Conservation (phyloP, 2,113 vertebrate species). For the Tachysurus vachellii region DNA sequence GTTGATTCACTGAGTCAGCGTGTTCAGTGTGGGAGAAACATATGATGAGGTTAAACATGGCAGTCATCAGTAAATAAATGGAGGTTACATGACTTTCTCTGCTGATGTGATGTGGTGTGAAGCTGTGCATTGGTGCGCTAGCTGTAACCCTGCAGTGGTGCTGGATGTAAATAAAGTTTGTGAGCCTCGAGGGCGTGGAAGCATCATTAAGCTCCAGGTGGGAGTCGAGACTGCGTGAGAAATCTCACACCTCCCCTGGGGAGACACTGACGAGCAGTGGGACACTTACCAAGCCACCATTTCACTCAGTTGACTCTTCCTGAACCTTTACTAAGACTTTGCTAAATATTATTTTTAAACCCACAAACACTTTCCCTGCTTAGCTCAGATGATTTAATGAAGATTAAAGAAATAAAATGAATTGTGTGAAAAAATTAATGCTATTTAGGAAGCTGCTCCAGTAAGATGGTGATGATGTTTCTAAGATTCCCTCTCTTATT, state of each 20-base stretch:
- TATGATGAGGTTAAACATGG: neutral
- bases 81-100: neutral
- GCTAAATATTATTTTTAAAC: neutral
- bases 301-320: slow-evolving; percentile 25
- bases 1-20: neutral
- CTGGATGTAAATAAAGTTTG: slow-evolving; percentile 39
- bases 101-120: neutral
- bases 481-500: neutral
- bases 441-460: neutral
- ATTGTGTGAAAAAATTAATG: neutral
- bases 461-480: neutral
- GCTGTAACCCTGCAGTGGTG: neutral
- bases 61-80: neutral
- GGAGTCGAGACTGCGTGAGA: slow-evolving; percentile 28
- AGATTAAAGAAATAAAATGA: neutral
- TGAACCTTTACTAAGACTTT: neutral
- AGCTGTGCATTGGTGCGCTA: neutral
- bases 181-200: slow-evolving; percentile 21
- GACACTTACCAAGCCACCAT: slow-evolving; percentile 38
- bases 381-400: neutral
- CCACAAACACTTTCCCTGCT: neutral
- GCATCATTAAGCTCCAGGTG: slow-evolving; percentile 47
- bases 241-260: slow-evolving; percentile 50
- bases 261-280: slow-evolving; percentile 25
- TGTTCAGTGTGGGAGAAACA: neutral